Conservation (phyloP, 2,797 vertebrate species). For the Myoxocephalus aenaeus region DNA sequence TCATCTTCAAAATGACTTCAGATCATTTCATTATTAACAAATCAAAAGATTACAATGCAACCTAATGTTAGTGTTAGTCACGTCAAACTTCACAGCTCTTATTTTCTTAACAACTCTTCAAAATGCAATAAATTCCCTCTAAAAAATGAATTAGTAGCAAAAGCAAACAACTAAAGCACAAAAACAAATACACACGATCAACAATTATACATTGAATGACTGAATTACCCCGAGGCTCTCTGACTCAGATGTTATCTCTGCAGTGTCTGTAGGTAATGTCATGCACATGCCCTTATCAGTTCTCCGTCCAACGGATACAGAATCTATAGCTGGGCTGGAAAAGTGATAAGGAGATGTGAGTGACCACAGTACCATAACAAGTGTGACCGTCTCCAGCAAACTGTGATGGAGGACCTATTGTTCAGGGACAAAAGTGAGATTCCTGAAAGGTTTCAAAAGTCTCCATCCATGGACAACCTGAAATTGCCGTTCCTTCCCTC, state of each 20-base stretch:
- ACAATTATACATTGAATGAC: conserved; percentile 7
- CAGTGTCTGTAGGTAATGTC: conserved; percentile 78
- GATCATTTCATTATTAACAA: conserved; percentile 3
- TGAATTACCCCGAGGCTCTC: conserved; percentile 34
- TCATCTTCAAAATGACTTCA: background rate
- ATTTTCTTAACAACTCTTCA: background rate
- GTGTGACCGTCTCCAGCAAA: conserved; percentile 26
- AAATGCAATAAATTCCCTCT: conserved; percentile 7
- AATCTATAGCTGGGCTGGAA: conserved; percentile 97
- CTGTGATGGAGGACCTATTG: conserved; percentile 23
- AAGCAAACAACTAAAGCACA: conserved; percentile 19
- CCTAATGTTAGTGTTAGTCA: background rate
- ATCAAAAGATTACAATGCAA: background rate
- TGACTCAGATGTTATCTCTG: conserved; percentile 51
- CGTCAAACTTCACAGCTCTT: background rate
- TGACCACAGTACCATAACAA: conserved; percentile 74
- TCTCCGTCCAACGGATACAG: conserved; percentile 97
- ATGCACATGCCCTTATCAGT: conserved; percentile 97
- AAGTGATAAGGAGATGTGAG: conserved; percentile 97
- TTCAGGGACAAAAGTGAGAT: conserved; percentile 19
- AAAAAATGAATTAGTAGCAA: background rate
- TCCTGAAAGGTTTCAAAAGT: conserved; percentile 29
- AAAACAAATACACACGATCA: conserved; percentile 13
- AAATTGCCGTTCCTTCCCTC: conserved; percentile 30
- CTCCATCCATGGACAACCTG: background rate